Conservation (phyloP, 2,888 invertebrate species). For the Hydrotaea cyrtoneurina region DNA sequence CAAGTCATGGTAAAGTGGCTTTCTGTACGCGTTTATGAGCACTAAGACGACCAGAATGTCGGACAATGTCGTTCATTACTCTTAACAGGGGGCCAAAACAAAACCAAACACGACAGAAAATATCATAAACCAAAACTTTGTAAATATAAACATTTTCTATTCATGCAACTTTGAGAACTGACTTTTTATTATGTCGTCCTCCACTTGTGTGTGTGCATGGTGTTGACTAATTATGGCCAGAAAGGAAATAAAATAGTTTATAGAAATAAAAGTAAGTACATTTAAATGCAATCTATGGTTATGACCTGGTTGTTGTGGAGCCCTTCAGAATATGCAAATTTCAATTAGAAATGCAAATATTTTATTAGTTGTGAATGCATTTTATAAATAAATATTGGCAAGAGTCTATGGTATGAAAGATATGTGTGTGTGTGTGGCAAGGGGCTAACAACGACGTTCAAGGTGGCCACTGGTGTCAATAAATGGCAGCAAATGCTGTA, state of each 20-base stretch:
- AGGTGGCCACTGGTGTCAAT: too few relatives aligned
- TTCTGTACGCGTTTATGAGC: conserved; percentile 57
- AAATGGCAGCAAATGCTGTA: too few relatives aligned
- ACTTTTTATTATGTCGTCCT: conserved; percentile 22
- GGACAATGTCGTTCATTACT: conserved; percentile 79
- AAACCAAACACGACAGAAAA: conserved; percentile 28
- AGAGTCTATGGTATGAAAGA: neutral
- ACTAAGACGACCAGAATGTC: conserved; percentile 72
- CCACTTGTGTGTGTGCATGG: conserved; percentile 7
- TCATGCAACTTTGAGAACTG: conserved; percentile 29
- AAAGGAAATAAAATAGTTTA: conserved; percentile 44
- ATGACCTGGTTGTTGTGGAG: neutral
- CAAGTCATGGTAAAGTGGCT: conserved; percentile 51
- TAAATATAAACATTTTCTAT: conserved; percentile 45
- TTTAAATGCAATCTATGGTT: conserved; percentile 8
- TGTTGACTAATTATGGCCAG: conserved; percentile 4
- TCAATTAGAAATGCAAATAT: neutral
- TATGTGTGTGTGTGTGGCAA: too few relatives aligned
- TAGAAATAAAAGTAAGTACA: conserved; percentile 53
- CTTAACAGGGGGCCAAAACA: conserved; percentile 1
- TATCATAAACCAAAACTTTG: neutral
- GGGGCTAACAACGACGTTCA: too few relatives aligned
- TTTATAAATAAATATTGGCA: neutral
- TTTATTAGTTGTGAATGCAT: neutral
- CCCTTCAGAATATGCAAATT: neutral